Evolutionary conservation across 2,888 invertebrate genomes (phyloP).

Genomic region (Poecilobothrus nobilitatus): DNA sequence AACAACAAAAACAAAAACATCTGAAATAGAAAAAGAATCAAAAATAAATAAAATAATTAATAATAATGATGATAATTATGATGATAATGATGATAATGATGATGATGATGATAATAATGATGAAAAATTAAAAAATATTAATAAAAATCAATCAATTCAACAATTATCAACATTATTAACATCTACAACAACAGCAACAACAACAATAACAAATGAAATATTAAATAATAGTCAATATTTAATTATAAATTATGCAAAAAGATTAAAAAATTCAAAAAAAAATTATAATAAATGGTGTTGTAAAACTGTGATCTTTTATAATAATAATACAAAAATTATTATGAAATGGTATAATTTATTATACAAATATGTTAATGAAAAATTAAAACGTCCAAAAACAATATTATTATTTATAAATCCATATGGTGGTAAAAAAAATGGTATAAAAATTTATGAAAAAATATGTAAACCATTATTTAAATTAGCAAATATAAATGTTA

Average conservation of each 20-base stretch:
- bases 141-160: not conserved
- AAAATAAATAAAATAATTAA: not conserved
- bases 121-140: conserved; percentile 16
- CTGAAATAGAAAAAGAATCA: conserved; percentile 19
- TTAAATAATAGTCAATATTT: conserved; percentile 46
- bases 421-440: conserved; percentile 69
- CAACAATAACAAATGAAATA: conserved; percentile 18
- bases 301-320: conserved; percentile 50
- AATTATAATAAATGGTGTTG: conserved; percentile 53
- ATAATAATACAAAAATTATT: conserved; percentile 53
- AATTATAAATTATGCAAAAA: conserved; percentile 51
- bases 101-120: conserved; percentile 14
- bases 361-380: conserved; percentile 7
- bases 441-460: conserved; percentile 62
- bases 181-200: conserved; percentile 24
- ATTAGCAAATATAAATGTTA: conserved; percentile 57
- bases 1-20: not conserved
- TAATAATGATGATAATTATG: no score
- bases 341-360: conserved; percentile 51
- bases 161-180: conserved; percentile 20
- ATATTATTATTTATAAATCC: conserved; percentile 77
- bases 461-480: conserved; percentile 58
- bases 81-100: no score
- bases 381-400: conserved; percentile 53
- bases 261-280: conserved; percentile 42